These are phyloP conservation scores for Phaonia tiefii DNA, from an alignment of 2,888 invertebrate genomes.

Conservation along the genomic window DNA sequence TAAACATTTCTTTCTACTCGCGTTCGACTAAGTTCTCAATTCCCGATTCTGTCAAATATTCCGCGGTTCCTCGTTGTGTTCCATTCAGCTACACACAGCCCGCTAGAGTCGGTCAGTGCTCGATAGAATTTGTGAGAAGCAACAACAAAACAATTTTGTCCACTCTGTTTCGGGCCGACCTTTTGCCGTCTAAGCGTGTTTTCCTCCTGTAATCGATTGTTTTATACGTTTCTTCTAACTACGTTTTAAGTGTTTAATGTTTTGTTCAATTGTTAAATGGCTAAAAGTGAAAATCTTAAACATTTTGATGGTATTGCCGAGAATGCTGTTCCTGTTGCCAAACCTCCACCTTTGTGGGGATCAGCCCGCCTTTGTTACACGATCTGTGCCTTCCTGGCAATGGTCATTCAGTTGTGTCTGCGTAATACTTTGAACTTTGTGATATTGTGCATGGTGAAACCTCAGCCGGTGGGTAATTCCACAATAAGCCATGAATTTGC, in stretches of 20 bases:
- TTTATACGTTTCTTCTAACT: slow-evolving; percentile 25
- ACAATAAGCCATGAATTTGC: background rate
- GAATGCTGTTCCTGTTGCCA: slow-evolving; percentile 36
- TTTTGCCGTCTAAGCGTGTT: background rate
- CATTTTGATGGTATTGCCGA: slow-evolving; percentile 59
- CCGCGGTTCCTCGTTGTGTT: background rate
- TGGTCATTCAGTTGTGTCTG: slow-evolving; percentile 78
- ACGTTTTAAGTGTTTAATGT: slow-evolving; percentile 35
- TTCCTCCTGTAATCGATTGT: slow-evolving; percentile 7
- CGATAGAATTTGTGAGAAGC: background rate
- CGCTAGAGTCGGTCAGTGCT: background rate
- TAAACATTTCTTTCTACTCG: background rate
- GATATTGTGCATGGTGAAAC: slow-evolving; percentile 82
- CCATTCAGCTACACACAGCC: background rate
- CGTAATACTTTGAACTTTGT: slow-evolving; percentile 82
- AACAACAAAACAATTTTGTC: slow-evolving; percentile 8
- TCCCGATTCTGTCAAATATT: background rate
- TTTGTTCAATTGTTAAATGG: slow-evolving; percentile 41
- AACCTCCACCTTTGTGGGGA: slow-evolving; percentile 72
- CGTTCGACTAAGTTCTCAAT: background rate
- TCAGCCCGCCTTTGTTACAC: slow-evolving; percentile 79
- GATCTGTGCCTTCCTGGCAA: slow-evolving; percentile 77
- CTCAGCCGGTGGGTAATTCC: slow-evolving; percentile 69
- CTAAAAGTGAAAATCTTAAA: slow-evolving; percentile 20
- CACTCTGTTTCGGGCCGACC: background rate